Conservation (phyloP, 2,797 vertebrate species). For the Melanotaenia trifasciata region DNA sequence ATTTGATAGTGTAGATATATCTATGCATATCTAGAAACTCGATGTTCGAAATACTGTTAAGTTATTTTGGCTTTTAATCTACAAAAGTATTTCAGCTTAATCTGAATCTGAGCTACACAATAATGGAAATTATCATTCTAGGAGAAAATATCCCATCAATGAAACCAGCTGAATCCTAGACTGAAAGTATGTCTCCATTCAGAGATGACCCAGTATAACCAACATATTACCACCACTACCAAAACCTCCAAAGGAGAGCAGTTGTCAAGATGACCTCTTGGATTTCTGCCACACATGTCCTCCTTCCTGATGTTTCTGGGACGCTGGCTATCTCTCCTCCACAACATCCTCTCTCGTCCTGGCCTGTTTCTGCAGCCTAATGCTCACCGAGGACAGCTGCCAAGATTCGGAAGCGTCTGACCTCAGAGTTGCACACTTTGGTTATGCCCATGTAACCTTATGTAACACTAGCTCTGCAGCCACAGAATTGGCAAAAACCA, state of each 20-base stretch:
- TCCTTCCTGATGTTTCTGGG: conserved; percentile 41
- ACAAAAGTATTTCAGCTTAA: background rate
- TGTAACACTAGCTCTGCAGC: background rate
- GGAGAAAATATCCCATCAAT: conserved; percentile 21
- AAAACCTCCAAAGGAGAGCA: conserved; percentile 28
- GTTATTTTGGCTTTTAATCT: background rate
- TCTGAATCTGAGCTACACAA: background rate
- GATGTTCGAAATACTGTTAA: no score
- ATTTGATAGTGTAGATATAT: background rate
- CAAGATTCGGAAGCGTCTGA: conserved; percentile 6
- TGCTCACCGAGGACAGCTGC: conserved; percentile 35
- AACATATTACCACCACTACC: background rate
- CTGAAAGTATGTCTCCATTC: conserved; percentile 6
- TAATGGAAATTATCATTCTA: conserved; percentile 6
- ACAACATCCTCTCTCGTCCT: conserved; percentile 9
- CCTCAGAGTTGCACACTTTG: background rate
- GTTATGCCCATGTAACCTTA: conserved; percentile 24
- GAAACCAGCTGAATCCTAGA: conserved; percentile 4
- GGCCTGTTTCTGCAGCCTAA: conserved; percentile 38
- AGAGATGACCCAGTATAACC: conserved; percentile 2
- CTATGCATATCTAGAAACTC: background rate
- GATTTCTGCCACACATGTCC: conserved; percentile 35
- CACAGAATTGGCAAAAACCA: background rate
- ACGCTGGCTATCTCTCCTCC: conserved; percentile 28
- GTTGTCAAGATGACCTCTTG: conserved; percentile 45